Percentiles rank a stretch among this genome's conserved stretches.
These are phyloP conservation scores for Labeo calbasu DNA, from an alignment of 2,797 vertebrate species.

Conservation along the genomic window DNA sequence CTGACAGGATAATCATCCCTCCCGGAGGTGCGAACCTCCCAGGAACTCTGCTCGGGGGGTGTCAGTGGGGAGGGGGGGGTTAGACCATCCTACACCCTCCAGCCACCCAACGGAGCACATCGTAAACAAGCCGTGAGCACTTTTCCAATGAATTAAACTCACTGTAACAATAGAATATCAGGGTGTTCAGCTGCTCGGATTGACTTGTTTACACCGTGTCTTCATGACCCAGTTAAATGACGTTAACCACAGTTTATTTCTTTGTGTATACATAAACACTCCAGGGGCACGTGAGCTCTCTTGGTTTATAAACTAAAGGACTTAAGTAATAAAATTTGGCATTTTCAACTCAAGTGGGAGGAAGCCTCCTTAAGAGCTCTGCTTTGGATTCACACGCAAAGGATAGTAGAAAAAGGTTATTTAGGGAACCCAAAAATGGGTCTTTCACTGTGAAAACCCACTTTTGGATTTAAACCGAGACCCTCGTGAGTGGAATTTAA, in stretches of 20 bases:
- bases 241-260: constrained; percentile 10
- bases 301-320: constrained; percentile 22
- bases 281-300: not conserved
- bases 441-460: not conserved
- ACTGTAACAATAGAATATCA: not conserved
- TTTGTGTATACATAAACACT: constrained; percentile 39
- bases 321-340: constrained; percentile 16
- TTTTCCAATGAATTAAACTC: constrained; percentile 10
- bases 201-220: constrained; percentile 22
- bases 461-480: constrained; percentile 4
- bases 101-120: constrained; percentile 52
- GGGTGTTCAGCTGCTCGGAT: constrained; percentile 6
- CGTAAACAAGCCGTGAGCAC: constrained; percentile 58
- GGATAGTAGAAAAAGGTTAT: not conserved
- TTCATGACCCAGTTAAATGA: not conserved
- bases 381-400: not conserved
- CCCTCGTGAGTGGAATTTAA: not conserved
- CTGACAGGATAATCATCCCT: constrained; percentile 70
- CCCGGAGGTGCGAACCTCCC: constrained; percentile 73
- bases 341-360: constrained; percentile 22
- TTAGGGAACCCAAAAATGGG: not conserved
- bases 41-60: constrained; percentile 60
- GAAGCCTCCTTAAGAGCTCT: not conserved
- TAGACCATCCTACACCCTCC: constrained; percentile 55
- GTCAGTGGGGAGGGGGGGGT: constrained; percentile 58